Evolutionary conservation across 2,113 vertebrate species (phyloP), one percentile per base, ranked within the genome.

Genomic region (Chaenogobius annularis): DNA sequence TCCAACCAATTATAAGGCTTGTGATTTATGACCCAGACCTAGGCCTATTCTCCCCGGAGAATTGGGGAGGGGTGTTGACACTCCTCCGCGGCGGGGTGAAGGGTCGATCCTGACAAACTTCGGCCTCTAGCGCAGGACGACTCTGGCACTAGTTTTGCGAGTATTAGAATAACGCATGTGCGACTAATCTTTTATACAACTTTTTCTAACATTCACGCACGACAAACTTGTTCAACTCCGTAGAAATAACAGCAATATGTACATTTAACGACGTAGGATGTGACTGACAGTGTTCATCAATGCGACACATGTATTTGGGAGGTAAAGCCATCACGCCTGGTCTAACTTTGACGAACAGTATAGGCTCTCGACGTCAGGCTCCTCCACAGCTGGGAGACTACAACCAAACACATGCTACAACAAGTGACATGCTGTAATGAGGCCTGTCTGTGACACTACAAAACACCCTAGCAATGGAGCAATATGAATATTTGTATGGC

Each of bases 1-100:
- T 92, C 84, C 87, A 85, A 93, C 92, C 93, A 92, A 93, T 93
- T 93, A 93, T 87, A 76, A 84, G 83, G 80, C 68, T 66, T 67
- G 72, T 92, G 93, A 93, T 93, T 93, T 93, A 93, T 83, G 79
- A 78, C 79, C 48, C 43, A 22, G 81, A 83, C 86, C 67, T 72
- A 55, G 55, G 66, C 83, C 83, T 79, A 87, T 89, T 88, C 89
- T 91, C 88, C 67, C 55, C 47, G 77, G 86, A 86, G 85, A 83
- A 87, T 48, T 64, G 82, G 79, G 22, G 82, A 40, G 83, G 84
- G 77, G 82, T 88, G 90, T 90, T 91, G 85, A 90, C 83, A 75
- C 84, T 89, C 81, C 68, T 78, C 66, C 75, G 43, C 83, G 68
- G 77, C 20, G 19, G 78, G 89, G 85, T 84, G 73, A 87, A 70